These are phyloP conservation scores for Bursaphelenchus okinawaensis DNA, from an alignment of 2,888 invertebrate genomes.

Conservation along the genomic window DNA sequence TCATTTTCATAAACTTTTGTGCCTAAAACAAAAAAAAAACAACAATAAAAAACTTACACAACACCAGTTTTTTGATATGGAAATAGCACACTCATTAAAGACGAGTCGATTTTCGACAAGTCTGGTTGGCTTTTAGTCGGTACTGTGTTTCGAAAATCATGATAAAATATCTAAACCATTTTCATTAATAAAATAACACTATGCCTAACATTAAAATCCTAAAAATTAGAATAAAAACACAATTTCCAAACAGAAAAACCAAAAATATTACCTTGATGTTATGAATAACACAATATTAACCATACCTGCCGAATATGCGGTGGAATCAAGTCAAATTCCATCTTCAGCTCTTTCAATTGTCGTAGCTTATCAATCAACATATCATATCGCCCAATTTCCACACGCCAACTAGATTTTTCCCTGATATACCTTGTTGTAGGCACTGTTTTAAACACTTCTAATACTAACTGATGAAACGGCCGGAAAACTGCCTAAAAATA, in stretches of 20 bases:
- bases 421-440: background rate
- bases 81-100: constrained; percentile 26
- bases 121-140: background rate
- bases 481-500: background rate
- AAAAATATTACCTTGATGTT: background rate
- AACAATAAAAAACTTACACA: constrained; percentile 11
- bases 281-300: no score
- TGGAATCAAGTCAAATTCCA: background rate
- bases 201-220: background rate
- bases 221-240: background rate
- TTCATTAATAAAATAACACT: no score
- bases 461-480: background rate
- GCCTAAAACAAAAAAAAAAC: background rate
- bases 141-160: background rate
- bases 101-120: constrained; percentile 31
- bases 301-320: background rate
- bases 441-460: background rate
- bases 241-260: background rate
- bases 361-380: background rate
- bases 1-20: no score
- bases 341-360: background rate
- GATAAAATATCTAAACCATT: background rate
- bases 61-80: constrained; percentile 25
- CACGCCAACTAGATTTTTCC: background rate
- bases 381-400: background rate